Percentiles rank a stretch among this genome's conserved stretches.
phyloP scores from a whole-genome alignment of 2,113 vertebrate genomes.

The Caranx melampygus region DNA sequence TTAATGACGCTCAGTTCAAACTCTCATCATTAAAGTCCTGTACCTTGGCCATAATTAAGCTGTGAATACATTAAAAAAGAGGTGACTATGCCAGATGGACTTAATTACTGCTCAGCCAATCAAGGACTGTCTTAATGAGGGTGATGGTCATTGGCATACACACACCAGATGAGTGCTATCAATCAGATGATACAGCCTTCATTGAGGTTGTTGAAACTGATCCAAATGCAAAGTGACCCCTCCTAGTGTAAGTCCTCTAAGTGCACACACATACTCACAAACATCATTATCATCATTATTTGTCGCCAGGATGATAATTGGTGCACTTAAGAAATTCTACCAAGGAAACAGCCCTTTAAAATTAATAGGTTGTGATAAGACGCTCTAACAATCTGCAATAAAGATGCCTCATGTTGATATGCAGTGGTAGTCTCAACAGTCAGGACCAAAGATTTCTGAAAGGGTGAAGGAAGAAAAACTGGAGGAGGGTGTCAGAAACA shows the following conservation, averaged over 20 bases:
- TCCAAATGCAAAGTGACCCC: constrained; percentile 65
- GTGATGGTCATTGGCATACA: constrained; percentile 75
- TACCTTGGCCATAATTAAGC: constrained; percentile 85
- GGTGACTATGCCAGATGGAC: constrained; percentile 83
- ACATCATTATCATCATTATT: constrained; percentile 30
- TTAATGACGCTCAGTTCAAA: constrained; percentile 84
- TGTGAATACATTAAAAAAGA: constrained; percentile 79
- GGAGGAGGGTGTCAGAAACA: no score
- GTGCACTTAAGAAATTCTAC: not conserved
- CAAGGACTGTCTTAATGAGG: constrained; percentile 83
- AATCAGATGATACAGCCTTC: constrained; percentile 73
- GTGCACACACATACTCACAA: not conserved
- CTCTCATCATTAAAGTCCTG: constrained; percentile 81
- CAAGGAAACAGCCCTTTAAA: constrained; percentile 16
- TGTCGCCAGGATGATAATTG: constrained; percentile 2
- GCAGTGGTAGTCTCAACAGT: not conserved
- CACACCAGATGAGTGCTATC: constrained; percentile 77
- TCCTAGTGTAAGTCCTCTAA: constrained; percentile 15
- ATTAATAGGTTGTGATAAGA: constrained; percentile 11
- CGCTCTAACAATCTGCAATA: not conserved
- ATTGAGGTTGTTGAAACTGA: constrained; percentile 40
- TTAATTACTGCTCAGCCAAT: constrained; percentile 84
- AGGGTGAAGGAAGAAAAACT: not conserved
- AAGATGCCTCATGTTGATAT: not conserved
- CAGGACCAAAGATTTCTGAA: not conserved